Base-by-base conservation (phyloP, 2,113 vertebrate species). In the Myodes glareolus region DNA sequence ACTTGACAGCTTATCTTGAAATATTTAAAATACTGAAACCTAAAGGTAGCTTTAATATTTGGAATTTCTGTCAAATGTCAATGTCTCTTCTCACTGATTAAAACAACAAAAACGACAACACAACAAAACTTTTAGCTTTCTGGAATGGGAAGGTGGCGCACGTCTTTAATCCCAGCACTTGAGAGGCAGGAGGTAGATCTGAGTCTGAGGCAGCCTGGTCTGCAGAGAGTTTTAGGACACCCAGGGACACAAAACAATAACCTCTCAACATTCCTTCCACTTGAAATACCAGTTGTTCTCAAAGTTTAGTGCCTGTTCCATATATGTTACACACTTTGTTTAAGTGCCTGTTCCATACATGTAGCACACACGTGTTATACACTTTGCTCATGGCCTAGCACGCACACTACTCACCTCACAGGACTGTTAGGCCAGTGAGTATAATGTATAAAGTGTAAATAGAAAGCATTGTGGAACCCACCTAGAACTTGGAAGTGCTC, bases 21-120 rank as follows among this genome's bases (percentile, higher is more conserved):
- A 61, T 39, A 95, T 42, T 8, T 52, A 81, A 77, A n/a, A 92
- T 75, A 67, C 76, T 90, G 58, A 98, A 95, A 91, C 13, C 19
- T 73, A 73, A 73, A 72, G 42, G 76, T 78, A 82, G 92, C 45
- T 67, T 90, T 72, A 89, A 72, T 29, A 80, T 50, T 70, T 84
- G 11, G 31, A 96, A 78, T 89, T 88, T 68, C 72, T 94, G 88
- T 76, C 36, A 17, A 80, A 86, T 42, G 70, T 33, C 33, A 81
- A 42, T 65, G 88, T 77, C 10, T 70, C 82, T 81, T 92, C 61
- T 65, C 78, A 90, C 0, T 84, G 67, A 86, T 52, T 65, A 72
- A 88, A 90, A 50, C 39, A 39, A 58, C 19, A 58, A 58, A 58
- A 58, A 42, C 72, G 47, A 47, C 25, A 77, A 31, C 45, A 27